Percentiles rank a stretch among this genome's conserved stretches.
phyloP scores from a whole-genome alignment of 2,113 vertebrate genomes.

The Benitochromis conjunctus region DNA sequence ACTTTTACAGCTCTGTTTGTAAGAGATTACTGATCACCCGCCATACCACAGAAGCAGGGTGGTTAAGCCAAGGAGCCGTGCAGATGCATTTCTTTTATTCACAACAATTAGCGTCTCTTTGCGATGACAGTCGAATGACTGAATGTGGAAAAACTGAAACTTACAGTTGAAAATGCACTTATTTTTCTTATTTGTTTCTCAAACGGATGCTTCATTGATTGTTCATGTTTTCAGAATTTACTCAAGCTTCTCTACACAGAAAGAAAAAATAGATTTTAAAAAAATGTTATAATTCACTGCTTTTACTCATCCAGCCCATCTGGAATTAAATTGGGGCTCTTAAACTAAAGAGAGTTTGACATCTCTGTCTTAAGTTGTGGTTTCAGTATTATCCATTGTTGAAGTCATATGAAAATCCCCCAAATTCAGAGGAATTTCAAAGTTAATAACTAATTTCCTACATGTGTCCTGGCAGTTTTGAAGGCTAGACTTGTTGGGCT shows the following conservation, averaged over 20 bases:
- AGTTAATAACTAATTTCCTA: not conserved
- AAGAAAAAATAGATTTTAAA: not conserved
- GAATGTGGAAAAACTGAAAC: not conserved
- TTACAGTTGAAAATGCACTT: not conserved
- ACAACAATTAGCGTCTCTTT: not conserved
- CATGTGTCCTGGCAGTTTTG: not conserved
- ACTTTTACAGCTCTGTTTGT: not conserved
- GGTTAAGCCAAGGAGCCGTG: not conserved
- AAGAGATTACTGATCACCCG: not conserved
- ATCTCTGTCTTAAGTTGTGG: not conserved
- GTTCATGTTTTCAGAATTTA: not conserved
- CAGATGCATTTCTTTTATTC: not conserved
- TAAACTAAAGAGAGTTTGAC: not conserved
- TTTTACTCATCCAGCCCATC: not conserved
- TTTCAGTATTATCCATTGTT: not conserved
- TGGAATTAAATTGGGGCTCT: not conserved
- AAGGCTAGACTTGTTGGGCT: not conserved
- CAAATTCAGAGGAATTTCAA: not conserved
- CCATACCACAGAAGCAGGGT: not conserved
- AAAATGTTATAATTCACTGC: not conserved
- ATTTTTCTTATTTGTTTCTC: not conserved
- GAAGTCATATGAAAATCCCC: not conserved
- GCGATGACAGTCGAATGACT: not conserved
- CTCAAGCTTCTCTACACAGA: not conserved
- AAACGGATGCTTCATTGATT: not conserved